phyloP scores from a whole-genome alignment of 2,888 invertebrate genomes.

The Pseudococcus jackbeardsleyi region DNA sequence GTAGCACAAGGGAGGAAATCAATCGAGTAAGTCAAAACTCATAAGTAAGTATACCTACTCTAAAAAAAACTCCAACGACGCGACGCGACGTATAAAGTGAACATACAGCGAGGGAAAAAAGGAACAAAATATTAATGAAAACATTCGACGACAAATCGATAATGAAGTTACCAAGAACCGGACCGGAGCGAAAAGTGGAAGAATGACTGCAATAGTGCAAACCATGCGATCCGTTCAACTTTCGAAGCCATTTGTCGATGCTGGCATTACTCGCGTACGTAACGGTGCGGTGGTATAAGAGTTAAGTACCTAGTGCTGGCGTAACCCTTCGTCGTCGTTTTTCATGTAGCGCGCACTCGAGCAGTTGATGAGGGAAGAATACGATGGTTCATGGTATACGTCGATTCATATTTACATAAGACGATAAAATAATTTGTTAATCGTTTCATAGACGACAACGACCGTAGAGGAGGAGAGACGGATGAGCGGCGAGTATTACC shows the following conservation, averaged over 20 bases:
- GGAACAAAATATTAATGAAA: too few species aligned
- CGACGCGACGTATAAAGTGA: too few species aligned
- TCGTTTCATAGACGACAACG: not conserved
- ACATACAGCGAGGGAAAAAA: too few species aligned
- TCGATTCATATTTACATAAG: slow-evolving; percentile 27
- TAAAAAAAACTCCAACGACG: too few species aligned
- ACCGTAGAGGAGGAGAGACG: not conserved
- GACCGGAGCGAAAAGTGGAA: not conserved
- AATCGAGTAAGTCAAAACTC: too few species aligned
- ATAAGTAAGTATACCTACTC: too few species aligned
- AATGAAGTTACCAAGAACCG: not conserved
- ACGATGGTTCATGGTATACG: not conserved
- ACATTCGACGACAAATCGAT: not conserved
- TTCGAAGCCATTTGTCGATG: not conserved
- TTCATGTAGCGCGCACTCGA: not conserved
- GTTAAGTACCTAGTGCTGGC: not conserved
- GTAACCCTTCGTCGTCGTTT: not conserved
- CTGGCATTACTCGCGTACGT: too few species aligned
- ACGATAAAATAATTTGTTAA: slow-evolving; percentile 42
- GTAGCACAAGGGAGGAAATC: too few species aligned
- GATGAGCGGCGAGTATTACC: too few species aligned
- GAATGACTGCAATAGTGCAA: not conserved
- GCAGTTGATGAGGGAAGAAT: not conserved
- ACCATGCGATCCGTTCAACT: not conserved
- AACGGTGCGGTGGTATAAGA: not conserved